These are phyloP conservation scores for Vipera ursinii DNA, from an alignment of 2,797 vertebrate species.

Conservation along the genomic window DNA sequence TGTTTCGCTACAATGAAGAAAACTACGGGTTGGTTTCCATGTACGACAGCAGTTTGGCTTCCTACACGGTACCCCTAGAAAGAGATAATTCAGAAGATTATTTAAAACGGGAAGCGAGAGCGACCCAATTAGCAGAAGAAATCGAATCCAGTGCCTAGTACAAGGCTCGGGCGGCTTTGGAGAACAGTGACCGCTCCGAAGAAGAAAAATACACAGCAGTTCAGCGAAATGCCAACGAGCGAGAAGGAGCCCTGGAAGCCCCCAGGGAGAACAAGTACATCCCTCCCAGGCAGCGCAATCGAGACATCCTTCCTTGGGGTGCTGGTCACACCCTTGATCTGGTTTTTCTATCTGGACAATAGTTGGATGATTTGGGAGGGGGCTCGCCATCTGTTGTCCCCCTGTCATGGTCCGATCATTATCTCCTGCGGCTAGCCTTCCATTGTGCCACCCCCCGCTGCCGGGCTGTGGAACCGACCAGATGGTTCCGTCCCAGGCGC, in stretches of 20 bases:
- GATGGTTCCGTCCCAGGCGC: too few relatives aligned
- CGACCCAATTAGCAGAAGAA: slow-evolving; percentile 96
- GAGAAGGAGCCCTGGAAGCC: slow-evolving; percentile 83
- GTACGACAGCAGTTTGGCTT: slow-evolving; percentile 98
- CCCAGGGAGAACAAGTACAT: slow-evolving; percentile 98
- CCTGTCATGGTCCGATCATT: too few relatives aligned
- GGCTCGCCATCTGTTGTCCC: too few relatives aligned
- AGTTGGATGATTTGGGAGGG: too few relatives aligned
- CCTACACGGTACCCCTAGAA: slow-evolving; percentile 96
- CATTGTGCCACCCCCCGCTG: too few relatives aligned
- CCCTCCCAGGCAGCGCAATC: slow-evolving; percentile 94
- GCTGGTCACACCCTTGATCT: slow-evolving; percentile 62
- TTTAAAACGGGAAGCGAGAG: slow-evolving; percentile 95
- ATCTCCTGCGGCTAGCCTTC: too few relatives aligned
- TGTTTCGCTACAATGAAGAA: slow-evolving; percentile 99
- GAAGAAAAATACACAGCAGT: slow-evolving; percentile 98
- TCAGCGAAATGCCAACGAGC: slow-evolving; percentile 82
- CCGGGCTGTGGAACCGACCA: too few relatives aligned
- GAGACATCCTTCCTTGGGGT: slow-evolving; percentile 93
- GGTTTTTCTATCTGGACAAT: too few relatives aligned
- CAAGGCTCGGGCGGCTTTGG: slow-evolving; percentile 94
- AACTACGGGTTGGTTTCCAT: slow-evolving; percentile 97
- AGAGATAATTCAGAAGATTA: slow-evolving; percentile 98
- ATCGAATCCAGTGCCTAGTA: slow-evolving; percentile 98
- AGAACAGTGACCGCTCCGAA: slow-evolving; percentile 91